Conservation (phyloP, 64 coral and sea anemone genomes). For the Orbicella faveolata region DNA sequence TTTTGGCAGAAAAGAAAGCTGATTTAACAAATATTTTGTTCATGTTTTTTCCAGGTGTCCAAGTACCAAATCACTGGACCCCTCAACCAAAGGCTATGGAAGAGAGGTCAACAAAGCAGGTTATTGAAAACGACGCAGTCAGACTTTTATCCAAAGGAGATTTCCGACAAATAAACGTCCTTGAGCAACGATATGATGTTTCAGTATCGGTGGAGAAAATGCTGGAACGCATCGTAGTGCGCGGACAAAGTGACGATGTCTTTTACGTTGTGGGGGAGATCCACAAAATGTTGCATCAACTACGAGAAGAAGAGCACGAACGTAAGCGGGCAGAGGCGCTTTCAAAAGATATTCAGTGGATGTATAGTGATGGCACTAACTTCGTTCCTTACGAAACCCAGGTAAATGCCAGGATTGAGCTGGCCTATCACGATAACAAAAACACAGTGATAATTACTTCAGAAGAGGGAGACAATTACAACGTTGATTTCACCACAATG, state of each 20-base stretch:
- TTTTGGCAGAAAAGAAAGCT: not conserved
- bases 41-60: not conserved
- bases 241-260: constrained; percentile 50
- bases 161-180: constrained; percentile 14
- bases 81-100: constrained; percentile 60
- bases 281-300: constrained; percentile 27
- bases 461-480: not conserved
- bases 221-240: constrained; percentile 44
- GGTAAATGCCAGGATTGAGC: constrained; percentile 61
- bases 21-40: not conserved
- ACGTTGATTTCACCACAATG: constrained; percentile 23
- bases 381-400: not conserved
- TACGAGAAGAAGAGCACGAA: constrained; percentile 41
- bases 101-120: constrained; percentile 51
- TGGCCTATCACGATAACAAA: constrained; percentile 13
- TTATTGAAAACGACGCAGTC: constrained; percentile 41
- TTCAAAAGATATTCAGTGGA: constrained; percentile 59
- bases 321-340: constrained; percentile 39
- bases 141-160: not conserved
- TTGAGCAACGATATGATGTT: constrained; percentile 38
- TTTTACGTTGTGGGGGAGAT: constrained; percentile 40
- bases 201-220: constrained; percentile 15
- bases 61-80: constrained; percentile 49
- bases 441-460: not conserved
- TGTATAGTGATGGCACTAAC: not conserved